Evolutionary conservation across 2,888 invertebrate genomes (phyloP).

Genomic region (Sphaerophoria taeniata): DNA sequence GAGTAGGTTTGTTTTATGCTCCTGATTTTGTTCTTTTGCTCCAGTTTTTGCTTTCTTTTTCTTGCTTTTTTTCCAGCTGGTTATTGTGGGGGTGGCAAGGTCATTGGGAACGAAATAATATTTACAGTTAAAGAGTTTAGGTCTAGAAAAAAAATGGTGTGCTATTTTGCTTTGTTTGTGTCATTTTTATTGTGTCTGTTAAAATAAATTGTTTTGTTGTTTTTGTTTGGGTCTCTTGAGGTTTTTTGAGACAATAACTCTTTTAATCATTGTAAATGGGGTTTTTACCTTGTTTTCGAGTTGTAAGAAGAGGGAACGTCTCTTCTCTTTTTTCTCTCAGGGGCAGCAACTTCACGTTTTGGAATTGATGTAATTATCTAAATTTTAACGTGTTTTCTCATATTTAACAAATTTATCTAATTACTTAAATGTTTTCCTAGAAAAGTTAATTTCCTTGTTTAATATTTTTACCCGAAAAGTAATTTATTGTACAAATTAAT

Average conservation of each 20-base stretch:
- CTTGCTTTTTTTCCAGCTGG: neutral
- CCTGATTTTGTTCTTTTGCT: too few relatives aligned
- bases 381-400: too few relatives aligned
- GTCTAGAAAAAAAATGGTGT: neutral
- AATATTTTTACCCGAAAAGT: too few relatives aligned
- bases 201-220: constrained; percentile 62
- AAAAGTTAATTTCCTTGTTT: too few relatives aligned
- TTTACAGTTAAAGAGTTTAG: constrained; percentile 60
- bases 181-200: constrained; percentile 63
- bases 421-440: too few relatives aligned
- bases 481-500: too few relatives aligned
- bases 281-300: constrained; percentile 39
- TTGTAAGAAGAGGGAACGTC: neutral
- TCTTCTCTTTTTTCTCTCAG: too few relatives aligned
- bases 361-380: too few relatives aligned
- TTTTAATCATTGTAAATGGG: constrained; percentile 65
- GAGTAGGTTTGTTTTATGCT: constrained; percentile 57
- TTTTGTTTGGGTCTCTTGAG: constrained; percentile 41
- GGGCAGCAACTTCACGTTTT: too few relatives aligned
- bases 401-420: too few relatives aligned
- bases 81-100: constrained; percentile 37
- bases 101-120: constrained; percentile 70
- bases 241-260: constrained; percentile 65
- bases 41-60: neutral
- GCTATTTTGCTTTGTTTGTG: constrained; percentile 25